Percentiles rank a stretch among this genome's conserved stretches.
Evolutionary conservation across 2,888 invertebrate species (phyloP).

Genomic region (Leptarthrus brevirostris): DNA sequence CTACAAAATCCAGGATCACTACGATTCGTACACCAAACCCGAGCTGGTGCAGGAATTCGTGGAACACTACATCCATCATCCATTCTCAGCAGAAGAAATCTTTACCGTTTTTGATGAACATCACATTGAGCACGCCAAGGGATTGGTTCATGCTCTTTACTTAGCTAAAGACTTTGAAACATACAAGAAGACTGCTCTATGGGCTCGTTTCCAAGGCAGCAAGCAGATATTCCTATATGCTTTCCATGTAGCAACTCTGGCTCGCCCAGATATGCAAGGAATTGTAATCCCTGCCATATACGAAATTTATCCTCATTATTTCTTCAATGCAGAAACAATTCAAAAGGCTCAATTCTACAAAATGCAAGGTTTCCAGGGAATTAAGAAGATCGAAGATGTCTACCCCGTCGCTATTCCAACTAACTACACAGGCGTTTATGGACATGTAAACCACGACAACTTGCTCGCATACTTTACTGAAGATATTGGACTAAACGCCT

Average conservation of each 20-base stretch:
- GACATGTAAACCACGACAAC: conserved; percentile 72
- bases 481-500: conserved; percentile 80
- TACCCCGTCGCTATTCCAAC: conserved; percentile 73
- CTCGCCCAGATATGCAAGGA: conserved; percentile 71
- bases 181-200: conserved; percentile 77
- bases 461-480: conserved; percentile 78
- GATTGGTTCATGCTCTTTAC: conserved; percentile 74
- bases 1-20: conserved; percentile 72
- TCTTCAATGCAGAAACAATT: conserved; percentile 72
- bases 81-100: conserved; percentile 61
- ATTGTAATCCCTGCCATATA: conserved; percentile 76
- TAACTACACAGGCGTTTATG: conserved; percentile 75
- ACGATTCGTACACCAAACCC: conserved; percentile 71
- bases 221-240: conserved; percentile 74
- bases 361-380: conserved; percentile 71
- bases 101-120: conserved; percentile 61
- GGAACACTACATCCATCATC: conserved; percentile 70
- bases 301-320: conserved; percentile 75
- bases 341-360: conserved; percentile 68
- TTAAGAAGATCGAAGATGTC: conserved; percentile 68
- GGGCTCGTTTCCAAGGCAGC: conserved; percentile 75
- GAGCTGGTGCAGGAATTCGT: conserved; percentile 72
- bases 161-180: conserved; percentile 79
- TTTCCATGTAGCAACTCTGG: conserved; percentile 71
- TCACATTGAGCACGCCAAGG: conserved; percentile 70